phyloP scores from a whole-genome alignment of 2,113 vertebrate genomes.

The Collichthys lucidus region DNA sequence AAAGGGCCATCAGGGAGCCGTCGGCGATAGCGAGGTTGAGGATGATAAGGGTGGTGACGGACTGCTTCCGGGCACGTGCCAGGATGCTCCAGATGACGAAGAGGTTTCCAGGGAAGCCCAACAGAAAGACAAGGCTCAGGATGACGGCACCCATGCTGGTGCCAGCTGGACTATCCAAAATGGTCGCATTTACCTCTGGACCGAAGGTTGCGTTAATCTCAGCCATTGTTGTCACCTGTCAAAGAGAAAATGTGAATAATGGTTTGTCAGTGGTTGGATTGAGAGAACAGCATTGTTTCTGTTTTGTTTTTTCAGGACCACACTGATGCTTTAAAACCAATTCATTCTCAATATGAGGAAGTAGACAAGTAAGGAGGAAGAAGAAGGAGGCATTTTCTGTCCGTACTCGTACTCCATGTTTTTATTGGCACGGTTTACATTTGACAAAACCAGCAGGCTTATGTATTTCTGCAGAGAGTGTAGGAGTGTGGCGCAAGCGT shows the following conservation, averaged over 20 bases:
- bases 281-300: too few relatives aligned
- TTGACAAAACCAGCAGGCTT: background rate
- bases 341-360: too few relatives aligned
- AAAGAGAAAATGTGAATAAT: background rate
- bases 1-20: conserved; percentile 85
- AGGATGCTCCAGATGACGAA: conserved; percentile 90
- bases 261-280: background rate
- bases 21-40: conserved; percentile 90
- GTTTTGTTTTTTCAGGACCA: too few relatives aligned
- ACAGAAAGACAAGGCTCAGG: conserved; percentile 81
- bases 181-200: background rate
- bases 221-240: conserved; percentile 47
- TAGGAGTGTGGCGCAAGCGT: conserved; percentile 50
- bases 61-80: conserved; percentile 80
- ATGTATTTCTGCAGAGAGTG: conserved; percentile 6
- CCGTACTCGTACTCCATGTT: background rate
- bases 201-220: accelerated
- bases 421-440: background rate
- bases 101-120: conserved; percentile 90
- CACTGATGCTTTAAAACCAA: too few relatives aligned
- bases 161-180: conserved; percentile 14
- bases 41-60: conserved; percentile 88
- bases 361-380: background rate
- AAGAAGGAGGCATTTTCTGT: background rate
- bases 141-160: conserved; percentile 77